Percentiles rank a stretch among this genome's conserved stretches.
Conservation (phyloP, 2,888 invertebrate genomes). For the Plebejus anna region DNA sequence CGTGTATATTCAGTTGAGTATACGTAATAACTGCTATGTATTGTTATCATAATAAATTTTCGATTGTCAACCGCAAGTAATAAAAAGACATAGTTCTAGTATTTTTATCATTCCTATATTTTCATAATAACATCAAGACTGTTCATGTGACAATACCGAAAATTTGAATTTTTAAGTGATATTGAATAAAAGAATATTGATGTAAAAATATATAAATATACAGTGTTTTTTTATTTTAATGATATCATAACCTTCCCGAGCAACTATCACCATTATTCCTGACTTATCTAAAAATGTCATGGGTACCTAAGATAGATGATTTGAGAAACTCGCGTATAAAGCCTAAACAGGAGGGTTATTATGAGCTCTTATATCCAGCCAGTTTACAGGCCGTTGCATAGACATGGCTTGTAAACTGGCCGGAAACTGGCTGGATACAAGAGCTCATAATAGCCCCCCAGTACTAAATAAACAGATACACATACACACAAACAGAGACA, state of each 20-base stretch:
- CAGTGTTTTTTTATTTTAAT: background rate
- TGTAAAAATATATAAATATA: constrained; percentile 32
- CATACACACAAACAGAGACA: no score
- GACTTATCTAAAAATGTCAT: no score
- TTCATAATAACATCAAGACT: constrained; percentile 48
- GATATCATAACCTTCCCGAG: background rate
- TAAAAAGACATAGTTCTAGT: constrained; percentile 20
- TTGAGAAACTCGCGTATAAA: no score
- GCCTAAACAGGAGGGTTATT: no score
- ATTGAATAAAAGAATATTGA: constrained; percentile 41
- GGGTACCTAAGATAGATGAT: no score
- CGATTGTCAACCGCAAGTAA: constrained; percentile 2
- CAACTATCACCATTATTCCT: background rate
- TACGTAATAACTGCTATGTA: constrained; percentile 5
- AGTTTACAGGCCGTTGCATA: no score
- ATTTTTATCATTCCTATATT: constrained; percentile 25
- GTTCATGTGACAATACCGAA: constrained; percentile 49
- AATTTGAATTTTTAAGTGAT: constrained; percentile 42
- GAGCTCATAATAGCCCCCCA: no score
- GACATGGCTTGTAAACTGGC: no score
- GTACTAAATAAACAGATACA: no score
- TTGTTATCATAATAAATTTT: constrained; percentile 15
- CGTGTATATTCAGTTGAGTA: background rate
- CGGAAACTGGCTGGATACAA: no score
- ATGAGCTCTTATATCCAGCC: no score